Base-by-base conservation (phyloP, 1,140 invertebrate species). In the Platyscapa corneri region DNA sequence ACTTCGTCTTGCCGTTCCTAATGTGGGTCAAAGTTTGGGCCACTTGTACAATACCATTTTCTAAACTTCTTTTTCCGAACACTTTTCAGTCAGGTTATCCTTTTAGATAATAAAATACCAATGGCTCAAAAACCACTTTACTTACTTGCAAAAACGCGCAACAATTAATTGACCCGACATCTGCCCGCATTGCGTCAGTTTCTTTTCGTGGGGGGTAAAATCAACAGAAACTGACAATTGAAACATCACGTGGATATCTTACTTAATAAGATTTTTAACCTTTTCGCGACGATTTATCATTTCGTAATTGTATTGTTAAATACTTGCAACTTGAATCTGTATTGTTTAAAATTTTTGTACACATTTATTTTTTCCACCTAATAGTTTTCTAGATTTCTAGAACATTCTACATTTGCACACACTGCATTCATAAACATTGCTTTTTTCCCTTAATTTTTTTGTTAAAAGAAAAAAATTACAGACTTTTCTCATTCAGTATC, bases 1-100 rank as follows among this genome's bases (percentile, higher is more conserved):
- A 49, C 0, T 32, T 49, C 60, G 20, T 53, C 39, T 37, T 39
- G 64, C 79, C 3, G 64, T 49, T 49, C 30, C 3, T 27, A 49
- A 72, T 84, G 74, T 84, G 75, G 82, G 82, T 78, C 82, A 72
- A 70, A 49, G 74, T 84, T 84, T 67, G 82, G 34, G 39, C 46
- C 72, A 76, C 56, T 83, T 76, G 74, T 72, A 83, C 72, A 83
- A 83, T 34, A 3, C 49, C 12, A 23, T 34, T n/a, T 65, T 53
- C 7, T 32, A 16, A 34, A 27, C 76, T 34, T 79, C 39, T 30
- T 78, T n/a, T n/a, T n/a, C n/a, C n/a, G n/a, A n/a, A n/a, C n/a
- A n/a, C 76, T 56, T 30, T 56, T 34, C 30, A 53, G 76, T 78
- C 49, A 78, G 6, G 23, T 12, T 32, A 14, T 64, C 32, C 32